Percentiles rank a stretch among this genome's conserved stretches.
These are phyloP conservation scores for Drosophila meridionalis DNA, from an alignment of 2,888 invertebrate genomes.

Conservation along the genomic window DNA sequence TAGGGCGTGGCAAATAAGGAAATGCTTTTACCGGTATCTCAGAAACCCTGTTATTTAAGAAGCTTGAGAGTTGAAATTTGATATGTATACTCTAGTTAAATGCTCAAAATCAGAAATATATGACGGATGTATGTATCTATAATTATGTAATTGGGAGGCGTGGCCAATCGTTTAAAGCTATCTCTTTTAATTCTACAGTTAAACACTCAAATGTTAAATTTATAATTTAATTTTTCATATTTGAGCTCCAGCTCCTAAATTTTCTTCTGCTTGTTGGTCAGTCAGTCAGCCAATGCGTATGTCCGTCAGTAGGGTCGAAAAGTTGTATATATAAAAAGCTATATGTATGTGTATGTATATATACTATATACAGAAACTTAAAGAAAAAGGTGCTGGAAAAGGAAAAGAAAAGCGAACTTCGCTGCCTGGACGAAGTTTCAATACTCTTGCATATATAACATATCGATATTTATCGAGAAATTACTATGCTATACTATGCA, in stretches of 20 bases:
- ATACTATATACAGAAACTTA: constrained; percentile 21
- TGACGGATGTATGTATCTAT: no score
- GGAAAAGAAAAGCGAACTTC: constrained; percentile 32
- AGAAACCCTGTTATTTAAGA: no score
- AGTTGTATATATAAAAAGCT: constrained; percentile 7
- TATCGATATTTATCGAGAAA: constrained; percentile 7
- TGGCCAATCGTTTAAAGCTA: no score
- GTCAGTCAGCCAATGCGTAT: background rate
- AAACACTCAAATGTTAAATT: no score
- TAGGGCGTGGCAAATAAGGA: no score
- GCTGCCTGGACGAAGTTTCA: constrained; percentile 16
- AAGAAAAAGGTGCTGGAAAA: constrained; percentile 11
- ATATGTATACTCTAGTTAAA: no score
- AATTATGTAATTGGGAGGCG: no score
- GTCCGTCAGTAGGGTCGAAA: background rate
- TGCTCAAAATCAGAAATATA: no score
- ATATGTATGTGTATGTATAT: constrained; percentile 1
- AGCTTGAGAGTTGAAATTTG: no score
- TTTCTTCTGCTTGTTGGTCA: background rate
- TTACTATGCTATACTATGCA: background rate
- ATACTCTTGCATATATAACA: constrained; percentile 14
- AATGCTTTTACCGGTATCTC: no score
- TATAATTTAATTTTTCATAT: no score
- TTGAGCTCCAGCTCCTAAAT: background rate
- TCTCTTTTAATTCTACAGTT: no score